phyloP scores from a whole-genome alignment of 37 sponge, comb jelly and placozoan genomes.

The Diacarnus erythraeanus region DNA sequence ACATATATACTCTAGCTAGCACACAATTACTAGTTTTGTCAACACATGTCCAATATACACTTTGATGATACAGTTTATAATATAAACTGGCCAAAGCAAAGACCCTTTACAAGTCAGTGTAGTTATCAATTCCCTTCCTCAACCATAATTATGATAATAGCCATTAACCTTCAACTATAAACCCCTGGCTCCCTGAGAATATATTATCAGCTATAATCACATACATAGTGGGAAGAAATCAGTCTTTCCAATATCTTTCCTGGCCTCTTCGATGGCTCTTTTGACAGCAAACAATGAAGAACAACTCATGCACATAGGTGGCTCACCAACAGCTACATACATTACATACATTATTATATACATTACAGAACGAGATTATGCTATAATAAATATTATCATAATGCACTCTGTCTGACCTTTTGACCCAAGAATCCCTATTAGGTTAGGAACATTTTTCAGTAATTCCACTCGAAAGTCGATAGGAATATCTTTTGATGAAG shows the following conservation, averaged over 20 bases:
- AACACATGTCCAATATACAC: too few species aligned
- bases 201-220: too few species aligned
- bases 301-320: constrained; percentile 72
- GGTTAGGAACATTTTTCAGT: constrained; percentile 80
- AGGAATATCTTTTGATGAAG: constrained; percentile 73
- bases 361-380: neutral
- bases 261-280: constrained; percentile 63
- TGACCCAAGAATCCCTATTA: constrained; percentile 64
- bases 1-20: too few species aligned
- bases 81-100: too few species aligned
- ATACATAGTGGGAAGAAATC: constrained; percentile 2
- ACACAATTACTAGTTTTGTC: too few species aligned
- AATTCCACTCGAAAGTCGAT: constrained; percentile 72
- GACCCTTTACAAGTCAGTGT: too few species aligned
- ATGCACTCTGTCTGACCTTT: too few species aligned
- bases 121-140: too few species aligned
- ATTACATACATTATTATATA: neutral
- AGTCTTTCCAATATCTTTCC: constrained; percentile 37
- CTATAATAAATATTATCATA: neutral
- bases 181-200: neutral
- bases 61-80: too few species aligned
- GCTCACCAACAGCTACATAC: constrained; percentile 74
- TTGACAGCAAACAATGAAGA: constrained; percentile 76
- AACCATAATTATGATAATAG: too few species aligned
- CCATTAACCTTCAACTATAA: too few species aligned